Base-by-base conservation (phyloP, 2,888 invertebrate species). In the Poecilus cupreus region DNA sequence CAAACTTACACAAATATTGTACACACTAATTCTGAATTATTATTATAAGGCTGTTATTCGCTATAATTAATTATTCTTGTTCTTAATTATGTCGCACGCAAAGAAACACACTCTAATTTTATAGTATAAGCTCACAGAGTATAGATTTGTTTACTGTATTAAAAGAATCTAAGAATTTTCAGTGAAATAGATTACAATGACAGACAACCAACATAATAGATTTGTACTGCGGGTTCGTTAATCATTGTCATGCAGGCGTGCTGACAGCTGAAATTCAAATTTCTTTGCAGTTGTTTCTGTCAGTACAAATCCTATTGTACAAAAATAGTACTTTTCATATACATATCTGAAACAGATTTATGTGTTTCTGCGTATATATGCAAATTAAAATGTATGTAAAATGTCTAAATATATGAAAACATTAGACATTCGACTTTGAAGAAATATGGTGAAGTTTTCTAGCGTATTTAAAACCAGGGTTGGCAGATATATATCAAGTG, bases 211-310 rank as follows among this genome's bases (percentile, higher is more conserved):
- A 5, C 24, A 26, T 24, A 51, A 51, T 54, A 75, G 2, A 5
- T 24, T 2, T 51, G 75, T 75, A 49, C 5, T 75, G 51, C 54
- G 60, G 13, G n/a, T 4, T 26, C 75, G 26, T 49, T 75, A 60
- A 60, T 60, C 60, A 72, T 46, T 22, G 60, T 26, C 13, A 46
- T 60, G n/a, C 8, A 24, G 26, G 60, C 26, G 60, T 60, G 60
- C n/a, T 8, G 26, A 32, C 60, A 26, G 16, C 11, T 57, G 4
- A 57, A 57, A 60, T 26, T n/a, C 6, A 24, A 22, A 13, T 26
- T 26, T 26, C 24, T 60, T 26, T 60, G 26, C 32, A 60, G 13
- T 3, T 26, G 46, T 46, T 46, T 0, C 4, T 32, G 8, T 32
- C 1, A 32, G 1, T 32, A 32, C 32, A 6, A 2, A 32, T 32